Evolutionary conservation across 2,113 vertebrate species (phyloP), one percentile per base, ranked within the genome.

Genomic region (Leiothrix lutea): DNA sequence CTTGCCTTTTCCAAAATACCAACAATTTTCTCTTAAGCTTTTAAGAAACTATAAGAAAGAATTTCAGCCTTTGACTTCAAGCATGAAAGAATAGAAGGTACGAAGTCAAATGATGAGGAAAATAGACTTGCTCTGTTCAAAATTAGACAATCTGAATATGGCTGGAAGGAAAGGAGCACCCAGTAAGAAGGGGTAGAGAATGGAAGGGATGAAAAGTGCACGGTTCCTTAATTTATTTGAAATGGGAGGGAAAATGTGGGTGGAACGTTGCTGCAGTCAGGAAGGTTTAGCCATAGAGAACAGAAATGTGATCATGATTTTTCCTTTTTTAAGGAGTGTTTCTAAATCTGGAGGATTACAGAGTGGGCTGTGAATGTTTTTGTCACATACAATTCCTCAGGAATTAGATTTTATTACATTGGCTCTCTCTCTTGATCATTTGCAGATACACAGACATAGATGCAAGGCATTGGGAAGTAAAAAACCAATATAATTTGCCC

Each of bases 1-100:
- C 8, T 48, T 56, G 62, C 11, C 29, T 70, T 93, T 97, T 95
- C 61, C 48, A 78, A 94, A 88, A 54, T 73, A 70, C 54, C 71
- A 88, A 87, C 11, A 11, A 6, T 57, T 94, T 97, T 86, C 48
- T 93, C 44, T 89, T 96, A 92, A 93, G 65, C 33, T 17, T 92
- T 80, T 58, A 94, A 89, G 71, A 83, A 90, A 17, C 15, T 24
- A 6, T 17, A 33, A 80, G 29, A 57, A 77, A 44, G 36, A 73
- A 73, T 66, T 81, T 79, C 38, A 72, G 15, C 7, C 25, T 90
- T 73, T 78, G 64, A 64, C 44, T 87, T 80, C 20, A 86, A 64
- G 14, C 1, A 0, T 62, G 42, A 48, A 58, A 70, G 38, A 73
- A 16, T 50, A 74, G 38, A 84, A n/a, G 16, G 23, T 70, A 50